phyloP scores from a whole-genome alignment of 92 coral and sea anemone species.

The Phenganax stokvisi region DNA sequence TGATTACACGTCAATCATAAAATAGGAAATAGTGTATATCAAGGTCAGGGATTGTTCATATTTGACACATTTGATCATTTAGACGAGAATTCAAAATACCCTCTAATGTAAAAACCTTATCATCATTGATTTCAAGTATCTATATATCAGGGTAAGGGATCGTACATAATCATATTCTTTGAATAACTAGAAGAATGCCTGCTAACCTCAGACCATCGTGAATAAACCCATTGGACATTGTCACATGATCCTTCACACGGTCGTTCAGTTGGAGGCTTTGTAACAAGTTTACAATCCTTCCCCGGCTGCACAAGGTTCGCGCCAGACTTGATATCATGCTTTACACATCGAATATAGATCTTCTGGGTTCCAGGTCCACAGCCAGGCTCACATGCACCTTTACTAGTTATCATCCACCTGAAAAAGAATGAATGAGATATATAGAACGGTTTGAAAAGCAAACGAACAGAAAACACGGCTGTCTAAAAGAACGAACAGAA shows the following conservation, averaged over 20 bases:
- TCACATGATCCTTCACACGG: constrained; percentile 68
- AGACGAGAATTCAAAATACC: too few species aligned
- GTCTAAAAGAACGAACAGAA: too few species aligned
- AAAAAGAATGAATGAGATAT: not conserved
- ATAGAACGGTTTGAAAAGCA: too few species aligned
- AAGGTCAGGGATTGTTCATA: too few species aligned
- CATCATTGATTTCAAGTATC: too few species aligned
- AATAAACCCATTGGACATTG: constrained; percentile 68
- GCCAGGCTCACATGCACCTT: constrained; percentile 58
- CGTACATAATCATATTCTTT: not conserved
- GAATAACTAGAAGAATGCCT: not conserved
- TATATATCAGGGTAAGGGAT: too few species aligned
- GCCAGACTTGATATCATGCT: constrained; percentile 41
- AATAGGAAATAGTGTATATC: too few species aligned
- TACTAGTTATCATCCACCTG: constrained; percentile 59
- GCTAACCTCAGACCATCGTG: constrained; percentile 71
- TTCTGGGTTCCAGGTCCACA: constrained; percentile 78
- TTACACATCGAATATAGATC: constrained; percentile 58
- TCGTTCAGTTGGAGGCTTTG: constrained; percentile 53
- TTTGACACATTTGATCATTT: too few species aligned
- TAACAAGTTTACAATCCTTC: constrained; percentile 52
- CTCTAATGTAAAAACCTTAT: too few species aligned
- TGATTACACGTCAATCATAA: too few species aligned
- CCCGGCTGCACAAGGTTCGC: constrained; percentile 38
- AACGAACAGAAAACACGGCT: too few species aligned